Conservation (phyloP, 2,113 vertebrate genomes). For the Aptenodytes forsteri region DNA sequence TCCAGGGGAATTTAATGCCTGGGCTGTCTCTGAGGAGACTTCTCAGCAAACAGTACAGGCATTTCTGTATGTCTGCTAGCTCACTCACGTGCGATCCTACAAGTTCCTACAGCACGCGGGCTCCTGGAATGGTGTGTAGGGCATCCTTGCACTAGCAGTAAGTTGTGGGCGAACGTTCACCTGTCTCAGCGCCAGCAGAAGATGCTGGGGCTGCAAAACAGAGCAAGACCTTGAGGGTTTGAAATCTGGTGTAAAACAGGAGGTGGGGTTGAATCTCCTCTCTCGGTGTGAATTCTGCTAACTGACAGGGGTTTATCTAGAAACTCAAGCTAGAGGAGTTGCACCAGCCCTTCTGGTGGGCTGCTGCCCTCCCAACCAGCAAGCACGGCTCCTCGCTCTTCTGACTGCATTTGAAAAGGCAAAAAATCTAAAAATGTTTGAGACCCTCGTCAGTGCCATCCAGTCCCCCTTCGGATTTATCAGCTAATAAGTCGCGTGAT, state of each 20-base stretch:
- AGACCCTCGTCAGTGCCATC: rapidly evolving
- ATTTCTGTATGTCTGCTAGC: background rate
- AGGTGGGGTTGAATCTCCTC: background rate
- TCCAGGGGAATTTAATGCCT: background rate
- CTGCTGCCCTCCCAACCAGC: background rate
- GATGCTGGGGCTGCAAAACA: background rate
- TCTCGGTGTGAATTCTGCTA: background rate
- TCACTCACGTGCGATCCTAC: background rate
- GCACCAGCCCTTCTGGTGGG: background rate
- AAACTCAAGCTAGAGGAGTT: background rate
- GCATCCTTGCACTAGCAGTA: background rate
- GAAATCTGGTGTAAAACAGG: background rate
- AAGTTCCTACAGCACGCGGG: background rate
- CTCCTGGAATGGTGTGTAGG: background rate
- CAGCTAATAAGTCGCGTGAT: background rate
- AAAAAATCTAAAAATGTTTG: background rate
- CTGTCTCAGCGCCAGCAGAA: background rate
- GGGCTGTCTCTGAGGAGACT: conserved; percentile 24
- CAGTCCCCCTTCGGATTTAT: rapidly evolving
- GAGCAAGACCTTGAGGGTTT: background rate
- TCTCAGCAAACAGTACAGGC: background rate
- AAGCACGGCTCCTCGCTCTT: background rate
- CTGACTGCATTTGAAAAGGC: background rate
- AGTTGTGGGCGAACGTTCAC: rapidly evolving
- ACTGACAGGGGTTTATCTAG: background rate